Evolutionary conservation across 2,888 invertebrate genomes (phyloP).

Genomic region (Copidosoma aretas): DNA sequence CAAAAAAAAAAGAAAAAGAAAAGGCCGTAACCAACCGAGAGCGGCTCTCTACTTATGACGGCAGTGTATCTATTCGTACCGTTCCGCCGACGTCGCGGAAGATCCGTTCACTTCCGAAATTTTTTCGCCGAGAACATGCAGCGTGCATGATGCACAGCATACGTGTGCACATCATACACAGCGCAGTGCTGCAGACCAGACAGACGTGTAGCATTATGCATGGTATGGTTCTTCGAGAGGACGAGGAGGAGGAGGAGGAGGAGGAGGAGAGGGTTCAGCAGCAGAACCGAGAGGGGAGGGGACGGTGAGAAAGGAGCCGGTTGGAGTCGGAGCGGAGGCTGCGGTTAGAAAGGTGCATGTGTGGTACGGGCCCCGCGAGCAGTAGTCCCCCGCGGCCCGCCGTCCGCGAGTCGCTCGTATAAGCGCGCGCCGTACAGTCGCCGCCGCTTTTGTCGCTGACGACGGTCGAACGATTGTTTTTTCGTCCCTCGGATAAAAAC

Average conservation of each 20-base stretch:
- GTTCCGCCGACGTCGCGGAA: not conserved
- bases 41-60: no score
- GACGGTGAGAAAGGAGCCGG: not conserved
- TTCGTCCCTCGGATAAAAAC: not conserved
- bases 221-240: no score
- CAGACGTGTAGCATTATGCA: no score
- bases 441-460: not conserved
- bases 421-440: conserved; percentile 5
- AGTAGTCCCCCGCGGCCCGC: not conserved
- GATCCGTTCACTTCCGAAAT: conserved; percentile 8
- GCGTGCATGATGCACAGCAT: not conserved
- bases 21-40: not conserved
- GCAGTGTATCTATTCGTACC: not conserved
- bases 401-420: not conserved
- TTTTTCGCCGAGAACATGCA: not conserved
- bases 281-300: not conserved
- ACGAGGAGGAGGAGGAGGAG: not conserved
- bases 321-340: conserved; percentile 24
- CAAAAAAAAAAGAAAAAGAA: not conserved
- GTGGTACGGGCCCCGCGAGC: not conserved
- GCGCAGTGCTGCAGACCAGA: not conserved
- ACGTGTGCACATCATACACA: not conserved
- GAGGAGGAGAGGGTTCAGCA: not conserved
- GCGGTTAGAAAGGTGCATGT: conserved; percentile 26
- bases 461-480: not conserved